These are phyloP conservation scores for Triplophysa yarkandensis DNA, from an alignment of 2,797 vertebrate species.

Conservation along the genomic window DNA sequence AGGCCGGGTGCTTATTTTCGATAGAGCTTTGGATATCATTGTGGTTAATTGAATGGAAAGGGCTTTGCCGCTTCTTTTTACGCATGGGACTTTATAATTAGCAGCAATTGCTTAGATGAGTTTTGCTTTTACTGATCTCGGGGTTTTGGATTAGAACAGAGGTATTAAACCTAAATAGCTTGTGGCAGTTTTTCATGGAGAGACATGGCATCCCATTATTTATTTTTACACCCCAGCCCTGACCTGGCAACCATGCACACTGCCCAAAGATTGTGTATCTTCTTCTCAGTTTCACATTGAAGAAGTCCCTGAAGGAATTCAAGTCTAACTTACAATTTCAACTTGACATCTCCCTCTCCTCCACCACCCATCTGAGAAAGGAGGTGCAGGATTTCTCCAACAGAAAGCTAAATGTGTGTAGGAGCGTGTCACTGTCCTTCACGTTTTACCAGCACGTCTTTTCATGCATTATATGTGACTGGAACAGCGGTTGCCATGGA, in stretches of 20 bases:
- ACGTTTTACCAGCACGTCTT: constrained; percentile 36
- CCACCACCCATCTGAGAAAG: not conserved
- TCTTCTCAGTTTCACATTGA: not conserved
- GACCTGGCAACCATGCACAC: not conserved
- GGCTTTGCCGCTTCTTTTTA: constrained; percentile 6
- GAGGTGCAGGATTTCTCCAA: constrained; percentile 13
- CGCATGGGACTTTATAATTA: constrained; percentile 3
- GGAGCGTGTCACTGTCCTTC: constrained; percentile 41
- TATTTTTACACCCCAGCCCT: no score
- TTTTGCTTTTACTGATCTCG: not conserved
- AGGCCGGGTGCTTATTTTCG: not conserved
- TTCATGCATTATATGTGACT: constrained; percentile 32
- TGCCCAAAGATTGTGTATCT: not conserved
- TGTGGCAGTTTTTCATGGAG: not conserved
- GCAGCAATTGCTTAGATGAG: not conserved
- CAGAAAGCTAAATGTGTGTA: constrained; percentile 24
- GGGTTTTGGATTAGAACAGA: not conserved
- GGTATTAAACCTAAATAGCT: not conserved
- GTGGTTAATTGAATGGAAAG: constrained; percentile 35
- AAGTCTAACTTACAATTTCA: no score
- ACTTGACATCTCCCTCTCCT: not conserved
- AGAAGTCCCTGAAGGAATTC: not conserved
- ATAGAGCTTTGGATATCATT: constrained; percentile 2
- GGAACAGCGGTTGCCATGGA: constrained; percentile 54
- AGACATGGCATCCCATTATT: no score